A percentile compares a stretch with the other conserved stretches of the same genome.
Evolutionary conservation across 2,888 invertebrate species (phyloP).

Genomic region (Melitaea athalia): DNA sequence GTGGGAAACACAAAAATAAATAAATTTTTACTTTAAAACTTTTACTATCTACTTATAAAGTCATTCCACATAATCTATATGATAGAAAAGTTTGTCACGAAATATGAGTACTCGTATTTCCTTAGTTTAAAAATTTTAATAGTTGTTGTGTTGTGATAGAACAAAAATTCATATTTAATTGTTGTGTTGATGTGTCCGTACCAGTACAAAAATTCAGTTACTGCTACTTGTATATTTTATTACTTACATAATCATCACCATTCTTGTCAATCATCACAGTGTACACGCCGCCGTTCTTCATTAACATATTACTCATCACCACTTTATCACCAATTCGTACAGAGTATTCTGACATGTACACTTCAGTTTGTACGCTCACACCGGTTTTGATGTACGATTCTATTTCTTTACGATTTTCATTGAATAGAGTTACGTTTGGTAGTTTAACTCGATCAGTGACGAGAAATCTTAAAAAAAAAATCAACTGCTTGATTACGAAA

Average conservation of each 20-base stretch:
- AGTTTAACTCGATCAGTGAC: slow-evolving; percentile 44
- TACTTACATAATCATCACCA: slow-evolving; percentile 50
- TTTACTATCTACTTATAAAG: too few species aligned
- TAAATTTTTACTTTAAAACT: too few species aligned
- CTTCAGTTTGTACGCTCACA: slow-evolving; percentile 54
- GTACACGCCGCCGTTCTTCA: slow-evolving; percentile 64
- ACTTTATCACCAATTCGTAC: slow-evolving; percentile 44
- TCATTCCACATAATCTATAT: too few species aligned
- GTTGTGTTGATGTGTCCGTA: too few species aligned
- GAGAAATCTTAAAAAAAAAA: slow-evolving; percentile 49
- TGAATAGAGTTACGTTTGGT: slow-evolving; percentile 49
- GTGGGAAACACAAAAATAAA: too few species aligned
- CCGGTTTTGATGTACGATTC: slow-evolving; percentile 47
- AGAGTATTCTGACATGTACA: slow-evolving; percentile 58
- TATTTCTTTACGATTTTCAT: slow-evolving; percentile 52
- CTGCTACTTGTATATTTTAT: not conserved
- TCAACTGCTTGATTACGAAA: not conserved
- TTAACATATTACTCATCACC: slow-evolving; percentile 44
- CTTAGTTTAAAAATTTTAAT: too few species aligned
- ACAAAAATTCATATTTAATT: too few species aligned
- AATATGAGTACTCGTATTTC: too few species aligned
- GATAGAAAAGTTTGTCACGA: too few species aligned
- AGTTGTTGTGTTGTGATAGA: too few species aligned
- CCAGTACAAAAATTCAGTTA: not conserved
- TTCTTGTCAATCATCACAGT: slow-evolving; percentile 50